These are phyloP conservation scores for Pheosia gnoma DNA, from an alignment of 2,888 invertebrate species.

Conservation along the genomic window DNA sequence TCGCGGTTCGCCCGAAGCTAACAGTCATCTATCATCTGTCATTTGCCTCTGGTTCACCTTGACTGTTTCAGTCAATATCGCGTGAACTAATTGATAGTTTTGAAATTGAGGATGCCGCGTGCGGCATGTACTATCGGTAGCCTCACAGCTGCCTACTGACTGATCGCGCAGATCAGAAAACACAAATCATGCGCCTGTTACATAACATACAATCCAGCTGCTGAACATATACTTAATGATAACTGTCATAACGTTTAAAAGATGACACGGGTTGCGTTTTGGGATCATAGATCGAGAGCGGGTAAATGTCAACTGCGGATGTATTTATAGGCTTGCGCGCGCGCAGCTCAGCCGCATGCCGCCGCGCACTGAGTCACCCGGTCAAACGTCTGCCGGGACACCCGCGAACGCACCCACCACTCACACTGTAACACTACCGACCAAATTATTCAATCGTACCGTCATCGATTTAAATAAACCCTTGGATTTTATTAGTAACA, in stretches of 20 bases:
- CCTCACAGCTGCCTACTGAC: no score
- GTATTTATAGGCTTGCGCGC: constrained; percentile 70
- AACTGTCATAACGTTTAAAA: background rate
- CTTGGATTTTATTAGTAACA: constrained; percentile 23
- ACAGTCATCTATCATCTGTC: no score
- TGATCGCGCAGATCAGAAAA: no score
- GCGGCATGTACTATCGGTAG: no score
- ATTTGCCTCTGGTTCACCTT: no score
- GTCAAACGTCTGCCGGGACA: constrained; percentile 74
- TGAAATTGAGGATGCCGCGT: no score
- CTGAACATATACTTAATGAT: no score
- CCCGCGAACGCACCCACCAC: constrained; percentile 51
- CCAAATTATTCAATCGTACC: constrained; percentile 39
- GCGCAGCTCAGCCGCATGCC: constrained; percentile 60
- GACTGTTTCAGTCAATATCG: no score
- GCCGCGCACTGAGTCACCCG: constrained; percentile 68
- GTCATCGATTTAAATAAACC: constrained; percentile 40
- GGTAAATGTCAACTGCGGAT: constrained; percentile 78
- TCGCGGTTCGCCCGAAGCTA: no score
- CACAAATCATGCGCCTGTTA: no score
- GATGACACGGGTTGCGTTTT: constrained; percentile 55
- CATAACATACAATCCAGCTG: no score
- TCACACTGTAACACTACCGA: constrained; percentile 39
- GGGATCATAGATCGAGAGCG: constrained; percentile 73
- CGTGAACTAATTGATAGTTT: no score